phyloP scores from a whole-genome alignment of 2,797 vertebrate genomes.

The Microctenopoma lineatum region DNA sequence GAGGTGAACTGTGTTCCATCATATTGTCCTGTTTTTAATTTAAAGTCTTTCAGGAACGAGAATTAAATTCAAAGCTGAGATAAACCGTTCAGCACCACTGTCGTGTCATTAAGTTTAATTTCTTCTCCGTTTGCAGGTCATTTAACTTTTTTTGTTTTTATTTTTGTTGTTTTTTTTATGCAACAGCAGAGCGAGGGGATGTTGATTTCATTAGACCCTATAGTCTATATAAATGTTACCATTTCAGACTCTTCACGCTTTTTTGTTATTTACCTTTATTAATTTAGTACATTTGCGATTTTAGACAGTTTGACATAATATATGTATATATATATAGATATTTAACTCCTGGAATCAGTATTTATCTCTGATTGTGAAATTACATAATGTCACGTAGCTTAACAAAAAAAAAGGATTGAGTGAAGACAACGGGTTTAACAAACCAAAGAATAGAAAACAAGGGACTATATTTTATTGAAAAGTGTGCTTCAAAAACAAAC shows the following conservation, averaged over 20 bases:
- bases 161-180: too few relatives aligned
- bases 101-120: neutral
- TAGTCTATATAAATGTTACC: too few relatives aligned
- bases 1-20: neutral
- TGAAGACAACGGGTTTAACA: too few relatives aligned
- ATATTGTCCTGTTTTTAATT: constrained; percentile 29
- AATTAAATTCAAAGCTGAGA: constrained; percentile 53
- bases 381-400: too few relatives aligned
- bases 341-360: too few relatives aligned
- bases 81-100: neutral
- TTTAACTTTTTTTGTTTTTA: neutral
- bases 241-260: too few relatives aligned
- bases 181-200: too few relatives aligned
- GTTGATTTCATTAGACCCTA: too few relatives aligned
- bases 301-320: too few relatives aligned
- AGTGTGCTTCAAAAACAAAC: neutral
- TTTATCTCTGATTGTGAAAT: too few relatives aligned
- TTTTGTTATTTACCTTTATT: neutral
- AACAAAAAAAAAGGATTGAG: too few relatives aligned
- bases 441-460: neutral
- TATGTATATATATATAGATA: too few relatives aligned
- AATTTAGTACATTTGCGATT: neutral
- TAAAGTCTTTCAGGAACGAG: constrained; percentile 11
- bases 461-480: neutral
- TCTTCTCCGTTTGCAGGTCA: neutral